Conservation (phyloP, 2,888 invertebrate species). For the Tachina fera region DNA sequence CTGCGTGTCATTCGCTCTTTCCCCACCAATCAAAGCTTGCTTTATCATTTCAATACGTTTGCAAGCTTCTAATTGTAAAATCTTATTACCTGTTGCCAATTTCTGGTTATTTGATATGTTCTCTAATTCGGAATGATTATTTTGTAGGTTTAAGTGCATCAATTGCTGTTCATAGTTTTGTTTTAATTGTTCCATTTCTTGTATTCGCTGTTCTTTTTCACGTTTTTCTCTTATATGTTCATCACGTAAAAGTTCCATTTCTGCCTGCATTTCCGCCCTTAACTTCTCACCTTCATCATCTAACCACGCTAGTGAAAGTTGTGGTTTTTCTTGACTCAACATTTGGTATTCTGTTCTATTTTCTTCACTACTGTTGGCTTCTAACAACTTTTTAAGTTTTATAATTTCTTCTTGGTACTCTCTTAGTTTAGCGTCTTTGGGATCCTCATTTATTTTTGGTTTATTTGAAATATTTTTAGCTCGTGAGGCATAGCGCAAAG, state of each 20-base stretch:
- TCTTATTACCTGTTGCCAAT: conserved; percentile 30
- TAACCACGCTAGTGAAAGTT: conserved; percentile 75
- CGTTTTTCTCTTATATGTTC: conserved; percentile 75
- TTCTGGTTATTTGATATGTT: conserved; percentile 10
- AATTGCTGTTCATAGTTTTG: conserved; percentile 75
- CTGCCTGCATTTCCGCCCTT: conserved; percentile 78
- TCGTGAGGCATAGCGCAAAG: conserved; percentile 91
- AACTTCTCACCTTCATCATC: conserved; percentile 83
- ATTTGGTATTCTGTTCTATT: conserved; percentile 83
- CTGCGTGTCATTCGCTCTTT: conserved; percentile 88
- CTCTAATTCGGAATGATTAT: background rate
- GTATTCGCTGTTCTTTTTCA: conserved; percentile 76
- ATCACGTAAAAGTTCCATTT: conserved; percentile 82
- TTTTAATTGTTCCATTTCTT: conserved; percentile 75
- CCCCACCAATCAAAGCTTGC: conserved; percentile 91
- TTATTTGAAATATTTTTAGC: conserved; percentile 94
- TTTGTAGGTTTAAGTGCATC: conserved; percentile 61
- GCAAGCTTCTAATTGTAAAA: conserved; percentile 77
- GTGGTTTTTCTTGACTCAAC: conserved; percentile 78
- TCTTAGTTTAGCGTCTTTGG: conserved; percentile 92
- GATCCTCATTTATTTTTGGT: conserved; percentile 94
- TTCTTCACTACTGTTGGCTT: conserved; percentile 62
- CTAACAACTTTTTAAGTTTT: conserved; percentile 83
- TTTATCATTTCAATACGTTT: conserved; percentile 86
- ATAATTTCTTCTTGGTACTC: conserved; percentile 94